Evolutionary conservation across 2,797 vertebrate species (phyloP).

Genomic region (Ceryle rudis): DNA sequence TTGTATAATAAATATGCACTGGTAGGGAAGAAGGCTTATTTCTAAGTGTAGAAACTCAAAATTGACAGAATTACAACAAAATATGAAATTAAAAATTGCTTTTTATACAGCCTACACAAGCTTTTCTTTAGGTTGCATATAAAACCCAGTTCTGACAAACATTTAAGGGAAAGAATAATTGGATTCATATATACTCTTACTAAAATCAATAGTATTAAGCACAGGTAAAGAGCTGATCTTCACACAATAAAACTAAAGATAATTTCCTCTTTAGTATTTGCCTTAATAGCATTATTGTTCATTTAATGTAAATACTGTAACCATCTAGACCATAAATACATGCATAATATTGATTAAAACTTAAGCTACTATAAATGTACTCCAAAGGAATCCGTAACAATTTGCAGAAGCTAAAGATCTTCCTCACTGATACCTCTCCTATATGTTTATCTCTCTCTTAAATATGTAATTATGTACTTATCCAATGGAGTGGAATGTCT

Average conservation of each 20-base stretch:
- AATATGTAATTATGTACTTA: conserved; percentile 24
- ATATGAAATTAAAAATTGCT: neutral
- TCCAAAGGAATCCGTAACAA: conserved; percentile 2
- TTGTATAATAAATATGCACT: neutral
- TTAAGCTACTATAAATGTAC: neutral
- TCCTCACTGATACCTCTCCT: neutral
- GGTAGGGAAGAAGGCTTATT: neutral
- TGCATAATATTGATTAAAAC: conserved; percentile 47
- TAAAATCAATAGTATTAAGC: conserved; percentile 27
- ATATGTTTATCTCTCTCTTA: conserved; percentile 10
- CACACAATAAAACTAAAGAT: neutral
- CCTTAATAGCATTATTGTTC: conserved; percentile 11
- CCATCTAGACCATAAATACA: neutral
- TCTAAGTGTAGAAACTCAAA: neutral
- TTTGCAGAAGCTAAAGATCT: neutral
- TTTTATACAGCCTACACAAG: neutral
- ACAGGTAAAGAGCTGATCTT: conserved; percentile 19
- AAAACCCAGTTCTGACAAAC: neutral
- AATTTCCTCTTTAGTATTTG: conserved; percentile 8
- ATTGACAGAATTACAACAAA: neutral
- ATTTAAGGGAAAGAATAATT: neutral
- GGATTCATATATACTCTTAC: neutral
- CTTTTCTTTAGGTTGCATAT: neutral
- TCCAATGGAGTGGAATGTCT: neutral
- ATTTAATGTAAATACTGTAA: conserved; percentile 13